Evolutionary conservation across 2,797 vertebrate species (phyloP), one percentile per base, ranked within the genome.

Genomic region (Mionectes olivaceus): DNA sequence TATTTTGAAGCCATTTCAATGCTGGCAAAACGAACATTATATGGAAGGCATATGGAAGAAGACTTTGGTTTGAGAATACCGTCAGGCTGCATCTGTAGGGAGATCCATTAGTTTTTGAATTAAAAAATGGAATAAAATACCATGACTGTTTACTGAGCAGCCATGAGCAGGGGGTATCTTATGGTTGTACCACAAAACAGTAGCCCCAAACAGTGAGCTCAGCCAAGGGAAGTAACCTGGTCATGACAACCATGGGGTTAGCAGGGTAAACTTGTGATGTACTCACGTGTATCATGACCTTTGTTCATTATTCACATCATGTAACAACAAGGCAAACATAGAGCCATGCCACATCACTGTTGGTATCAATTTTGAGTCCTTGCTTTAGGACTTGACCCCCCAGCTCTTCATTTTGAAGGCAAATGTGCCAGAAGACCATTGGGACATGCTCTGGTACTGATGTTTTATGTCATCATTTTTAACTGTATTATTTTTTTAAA

Each of bases 1-100:
- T 84, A 86, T 74, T 93, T 83, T 91, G 56, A 94, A 96, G 71
- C 56, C 27, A 28, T 80, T 90, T 93, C 79, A 92, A 11, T 61
- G 60, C 13, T 13, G 22, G 55, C 69, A 92, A 83, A 94, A 39
- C 18, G 79, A 94, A 53, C 6, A 55, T 37, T 70, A 32, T 57
- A 61, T 73, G 39, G 39, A 37, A 82, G 83, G 47, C 22, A 41
- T 28, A 83, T 41, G 8, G 46, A 71, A 85, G 50, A 77, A 53
- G 23, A 60, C 37, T 78, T 85, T 69, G 11, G 61, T 84, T 59
- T 49, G 61, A 86, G 35, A 80, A 35, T 64, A 75, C 78, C 15
- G 69, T 47, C n/a, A 44, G 61, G 21, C 33, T 69, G 23, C 86
- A 87, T 28, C 33, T 81, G 25, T 50, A 93, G 60, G 71, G 25